Evolutionary conservation across 35 echinoderm and acorn worm species (phyloP), one percentile per base, ranked within the genome.

Genomic region (Hemicentrotus pulcherrimus): DNA sequence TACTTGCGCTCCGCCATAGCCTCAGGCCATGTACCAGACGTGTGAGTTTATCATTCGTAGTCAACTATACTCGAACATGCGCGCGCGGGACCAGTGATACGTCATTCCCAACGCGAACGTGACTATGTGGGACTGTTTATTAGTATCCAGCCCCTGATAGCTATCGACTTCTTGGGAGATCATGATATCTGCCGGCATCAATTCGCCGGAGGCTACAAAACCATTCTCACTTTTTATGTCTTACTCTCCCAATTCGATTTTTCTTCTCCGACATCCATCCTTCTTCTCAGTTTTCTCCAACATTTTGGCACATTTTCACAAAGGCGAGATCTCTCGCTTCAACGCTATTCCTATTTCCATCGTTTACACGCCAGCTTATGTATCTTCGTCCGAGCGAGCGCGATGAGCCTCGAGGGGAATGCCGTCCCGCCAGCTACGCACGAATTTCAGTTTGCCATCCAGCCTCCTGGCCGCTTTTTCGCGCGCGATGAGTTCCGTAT

Each of bases 291-390:
- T 90, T 45, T 47, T 33, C 33, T 41, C 88, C 32, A 45, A 47
- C 88, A 90, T 47, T 59, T 90, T 90, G 88, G 88, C 88, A 90
- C 88, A 90, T 90, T 90, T 90, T 90, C 88, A 90, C 88, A 90
- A 90, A 45, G 88, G 88, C 88, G 88, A 15, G 12, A 90, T 90
- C 32, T 90, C 88, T 47, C 88, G 88, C 88, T 90, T 47, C 88
- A 35, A 19, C 46, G 88, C 6, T 30, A 78, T 78, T 33, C 31
- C 88, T 90, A 33, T 47, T 90, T 90, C 88, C 88, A 33, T 90
- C 88, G 88, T 90, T 90, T 90, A 90, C 88, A 90, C 33, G 88
- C 3, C 22, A 86, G 86, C 86, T 86, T 86, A 33, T 86, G 86
- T 86, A 86, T 86, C 86, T 19, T 86, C 50, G 50, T 55, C 50